Evolutionary conservation across 2,797 vertebrate species (phyloP), one percentile per base, ranked within the genome.

Genomic region (Perodicticus potto): DNA sequence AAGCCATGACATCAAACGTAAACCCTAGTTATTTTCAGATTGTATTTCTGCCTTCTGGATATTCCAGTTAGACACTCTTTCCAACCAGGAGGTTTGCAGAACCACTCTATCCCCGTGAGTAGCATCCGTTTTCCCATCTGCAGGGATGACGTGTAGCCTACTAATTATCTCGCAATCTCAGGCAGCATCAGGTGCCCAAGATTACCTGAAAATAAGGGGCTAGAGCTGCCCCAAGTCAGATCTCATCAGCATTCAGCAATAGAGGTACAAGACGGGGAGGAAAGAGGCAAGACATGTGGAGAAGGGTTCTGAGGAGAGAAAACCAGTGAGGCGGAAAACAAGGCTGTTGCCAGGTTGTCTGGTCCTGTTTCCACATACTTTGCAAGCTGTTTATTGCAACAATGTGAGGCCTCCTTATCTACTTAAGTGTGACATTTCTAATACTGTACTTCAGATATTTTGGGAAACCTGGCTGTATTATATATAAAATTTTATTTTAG

Each of bases 291-390:
- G 70, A 43, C 37, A 13, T 10, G 27, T 4, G 81, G 97, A 65
- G 89, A 95, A 45, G 23, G 83, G 65, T 96, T 94, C 2, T 96
- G 85, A 97, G 95, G 97, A 97, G 96, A 97, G 88, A 85, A 95
- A 77, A 96, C 59, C 92, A 96, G 67, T 86, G 96, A 97, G 25
- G 96, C 93, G 91, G 96, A 98, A 98, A 98, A 98, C 97, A 96
- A 97, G 93, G 65, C 89, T 45, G 57, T 49, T 34, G 40, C 11
- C 94, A 17, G 90, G 65, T 85, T 95, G 37, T 96, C 97, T 89
- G 96, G 93, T 91, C 85, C 91, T 90, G 95, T 86, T 97, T 97
- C 95, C 86, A 45, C 55, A 72, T 73, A 25, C 32, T 59, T 77
- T 65, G 82, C 63, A 97, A 95, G 34, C 17, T 16, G 20, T 94